These are phyloP conservation scores for Rhea americana DNA, from an alignment of 2,113 vertebrate species.

Conservation along the genomic window DNA sequence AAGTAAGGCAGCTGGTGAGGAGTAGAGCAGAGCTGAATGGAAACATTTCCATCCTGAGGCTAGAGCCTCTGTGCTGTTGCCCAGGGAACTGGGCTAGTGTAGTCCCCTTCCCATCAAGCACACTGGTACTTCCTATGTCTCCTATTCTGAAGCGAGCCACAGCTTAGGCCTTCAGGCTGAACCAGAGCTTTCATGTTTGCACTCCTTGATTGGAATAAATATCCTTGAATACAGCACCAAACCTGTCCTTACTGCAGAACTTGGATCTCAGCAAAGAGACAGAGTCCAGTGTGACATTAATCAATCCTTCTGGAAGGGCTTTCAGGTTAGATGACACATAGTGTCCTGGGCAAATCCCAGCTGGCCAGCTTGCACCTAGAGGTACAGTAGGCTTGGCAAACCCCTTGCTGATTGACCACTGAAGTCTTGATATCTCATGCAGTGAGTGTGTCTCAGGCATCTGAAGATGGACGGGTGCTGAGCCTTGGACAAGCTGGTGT, in stretches of 20 bases:
- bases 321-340: accelerated
- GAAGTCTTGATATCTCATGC: not conserved
- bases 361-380: not conserved
- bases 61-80: not conserved
- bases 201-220: not conserved
- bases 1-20: conserved; percentile 45
- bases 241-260: not conserved
- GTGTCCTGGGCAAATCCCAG: not conserved
- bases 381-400: too few relatives aligned
- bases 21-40: not conserved
- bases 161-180: accelerated
- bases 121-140: accelerated
- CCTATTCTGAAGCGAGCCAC: not conserved
- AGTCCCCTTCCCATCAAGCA: not conserved
- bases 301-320: not conserved
- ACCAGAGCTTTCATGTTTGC: not conserved
- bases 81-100: not conserved
- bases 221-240: not conserved
- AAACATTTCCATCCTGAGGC: not conserved
- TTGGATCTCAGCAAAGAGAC: not conserved
- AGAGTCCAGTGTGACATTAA: accelerated
- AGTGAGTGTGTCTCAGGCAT: not conserved
- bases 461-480: accelerated
- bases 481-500: accelerated
- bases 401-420: accelerated